Evolutionary conservation across 2,888 invertebrate genomes (phyloP).

Genomic region (Antheraea assamensis): DNA sequence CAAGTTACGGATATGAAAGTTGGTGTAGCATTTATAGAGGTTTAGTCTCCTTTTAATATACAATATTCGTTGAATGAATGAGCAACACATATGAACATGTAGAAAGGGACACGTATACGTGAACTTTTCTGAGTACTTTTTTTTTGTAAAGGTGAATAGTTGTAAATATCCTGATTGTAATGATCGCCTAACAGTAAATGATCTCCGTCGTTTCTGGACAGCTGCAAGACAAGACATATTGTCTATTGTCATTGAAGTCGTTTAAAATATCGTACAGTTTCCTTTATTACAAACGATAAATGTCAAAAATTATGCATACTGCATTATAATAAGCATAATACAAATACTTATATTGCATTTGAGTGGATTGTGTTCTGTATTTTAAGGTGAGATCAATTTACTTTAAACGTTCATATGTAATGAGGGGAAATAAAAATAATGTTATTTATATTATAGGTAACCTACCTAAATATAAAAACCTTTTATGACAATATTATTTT

Average conservation of each 20-base stretch:
- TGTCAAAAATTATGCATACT: background rate
- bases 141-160: background rate
- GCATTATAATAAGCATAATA: slow-evolving; percentile 1
- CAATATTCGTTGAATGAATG: background rate
- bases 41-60: background rate
- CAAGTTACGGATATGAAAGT: no score
- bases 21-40: background rate
- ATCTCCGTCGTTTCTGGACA: background rate
- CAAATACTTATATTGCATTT: background rate
- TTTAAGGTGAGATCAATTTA: background rate
- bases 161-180: background rate
- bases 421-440: background rate
- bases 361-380: background rate
- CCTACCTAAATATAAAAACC: background rate
- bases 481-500: no score
- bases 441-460: background rate
- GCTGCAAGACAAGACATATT: background rate
- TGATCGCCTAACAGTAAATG: background rate
- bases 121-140: no score
- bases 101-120: no score
- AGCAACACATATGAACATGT: background rate
- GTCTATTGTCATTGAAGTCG: background rate
- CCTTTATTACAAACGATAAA: slow-evolving; percentile 1
- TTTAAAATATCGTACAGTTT: slow-evolving; percentile 2
- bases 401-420: background rate